A percentile compares a stretch with the other conserved stretches of the same genome.
phyloP scores from a whole-genome alignment of 2,797 vertebrate genomes.

The Orientallactaga sibirica region DNA sequence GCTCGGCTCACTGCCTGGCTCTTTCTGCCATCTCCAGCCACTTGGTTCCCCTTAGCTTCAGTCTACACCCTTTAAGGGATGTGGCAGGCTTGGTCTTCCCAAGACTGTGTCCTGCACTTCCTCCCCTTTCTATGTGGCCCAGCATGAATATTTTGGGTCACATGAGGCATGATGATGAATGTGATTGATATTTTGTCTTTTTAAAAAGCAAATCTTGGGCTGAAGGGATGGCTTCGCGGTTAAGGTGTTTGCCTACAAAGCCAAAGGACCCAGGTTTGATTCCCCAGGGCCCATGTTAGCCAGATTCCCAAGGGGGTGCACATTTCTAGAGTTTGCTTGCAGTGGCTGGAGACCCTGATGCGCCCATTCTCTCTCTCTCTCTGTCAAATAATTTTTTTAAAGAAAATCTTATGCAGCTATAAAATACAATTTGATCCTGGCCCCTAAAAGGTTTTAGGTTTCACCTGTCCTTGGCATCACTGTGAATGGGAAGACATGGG shows the following conservation, averaged over 20 bases:
- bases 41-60: not conserved
- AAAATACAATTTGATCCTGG: not conserved
- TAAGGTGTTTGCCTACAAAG: too few relatives aligned
- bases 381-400: too few relatives aligned
- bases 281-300: too few relatives aligned
- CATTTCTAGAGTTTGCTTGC: too few relatives aligned
- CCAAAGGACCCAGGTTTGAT: too few relatives aligned
- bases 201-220: not conserved
- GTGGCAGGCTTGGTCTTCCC: not conserved
- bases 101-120: not conserved
- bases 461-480: not conserved
- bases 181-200: not conserved
- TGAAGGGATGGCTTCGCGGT: too few relatives aligned
- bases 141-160: not conserved
- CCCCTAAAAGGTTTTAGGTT: not conserved
- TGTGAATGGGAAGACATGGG: not conserved
- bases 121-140: not conserved
- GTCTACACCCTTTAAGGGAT: not conserved
- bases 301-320: too few relatives aligned
- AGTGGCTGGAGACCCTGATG: too few relatives aligned
- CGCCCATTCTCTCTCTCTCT: too few relatives aligned
- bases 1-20: not conserved
- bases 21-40: rapidly evolving
- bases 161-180: not conserved
- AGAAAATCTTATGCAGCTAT: not conserved